These are phyloP conservation scores for Cygnus atratus DNA, from an alignment of 2,113 vertebrate species.

Conservation along the genomic window DNA sequence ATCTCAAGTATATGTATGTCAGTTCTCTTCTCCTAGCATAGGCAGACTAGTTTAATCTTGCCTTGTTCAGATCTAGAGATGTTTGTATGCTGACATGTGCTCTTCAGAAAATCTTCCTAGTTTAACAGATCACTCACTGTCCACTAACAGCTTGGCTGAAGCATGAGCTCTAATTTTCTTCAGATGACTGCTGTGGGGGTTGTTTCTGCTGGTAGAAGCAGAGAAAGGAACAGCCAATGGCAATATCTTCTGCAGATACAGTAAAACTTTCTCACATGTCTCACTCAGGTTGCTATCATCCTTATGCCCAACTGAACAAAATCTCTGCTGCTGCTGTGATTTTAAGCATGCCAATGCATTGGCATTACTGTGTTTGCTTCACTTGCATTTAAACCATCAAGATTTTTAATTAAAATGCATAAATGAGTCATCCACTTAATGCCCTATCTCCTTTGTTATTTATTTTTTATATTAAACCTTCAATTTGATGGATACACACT, in stretches of 20 bases:
- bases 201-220: neutral
- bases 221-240: neutral
- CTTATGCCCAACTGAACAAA: neutral
- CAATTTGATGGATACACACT: slow-evolving; percentile 61
- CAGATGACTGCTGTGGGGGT: neutral
- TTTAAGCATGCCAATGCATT: neutral
- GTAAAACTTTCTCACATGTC: neutral
- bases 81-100: rapidly evolving
- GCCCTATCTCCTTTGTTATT: slow-evolving; percentile 28
- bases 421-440: slow-evolving; percentile 30
- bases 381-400: slow-evolving; percentile 63
- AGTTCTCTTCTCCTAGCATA: neutral
- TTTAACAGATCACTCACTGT: neutral
- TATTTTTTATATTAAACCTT: slow-evolving; percentile 68
- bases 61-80: neutral
- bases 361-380: slow-evolving; percentile 15
- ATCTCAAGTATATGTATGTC: neutral
- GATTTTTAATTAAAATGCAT: slow-evolving; percentile 61
- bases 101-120: neutral
- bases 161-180: neutral
- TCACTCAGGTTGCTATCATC: neutral
- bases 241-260: neutral
- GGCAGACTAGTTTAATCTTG: neutral
- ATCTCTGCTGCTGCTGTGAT: neutral
- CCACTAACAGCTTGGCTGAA: neutral